Evolutionary conservation across 2,888 invertebrate genomes (phyloP), one percentile per base, ranked within the genome.

Genomic region (Drymonia ruficornis): DNA sequence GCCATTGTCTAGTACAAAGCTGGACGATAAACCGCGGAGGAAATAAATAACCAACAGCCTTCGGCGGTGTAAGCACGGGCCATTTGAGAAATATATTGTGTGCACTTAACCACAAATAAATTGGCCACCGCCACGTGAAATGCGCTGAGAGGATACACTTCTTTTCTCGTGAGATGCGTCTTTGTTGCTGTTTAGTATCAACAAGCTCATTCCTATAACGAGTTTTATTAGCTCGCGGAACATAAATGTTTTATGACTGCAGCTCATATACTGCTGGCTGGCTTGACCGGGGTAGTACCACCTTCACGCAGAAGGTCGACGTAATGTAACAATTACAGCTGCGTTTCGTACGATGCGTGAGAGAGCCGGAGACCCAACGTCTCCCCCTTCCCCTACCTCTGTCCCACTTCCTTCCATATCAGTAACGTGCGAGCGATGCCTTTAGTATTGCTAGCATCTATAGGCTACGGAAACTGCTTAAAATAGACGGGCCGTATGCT

Each of bases 61-160:
- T 84, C 83, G 84, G 81, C 80, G 84, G 79, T 81, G 82, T 86
- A 85, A 87, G 89, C 84, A 84, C 85, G 87, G 87, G 80, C 89
- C 89, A 90, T 92, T 91, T 87, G 85, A 88, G 89, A 89, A 91
- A 91, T 90, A 88, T 92, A 91, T 90, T 81, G 91, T 85, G 87
- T 86, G 89, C 89, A 90, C 89, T 91, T 91, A 90, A 89, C 89
- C 88, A 84, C 89, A 87, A 89, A 91, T 92, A 91, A 90, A 90
- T 91, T 89, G 89, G 86, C 80, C 78, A 74, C 78, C 78, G 79
- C 84, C 83, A 83, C 84, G 86, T 84, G 85, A 85, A 81, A 78
- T 73, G 78, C 76, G 72, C 74, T 63, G 76, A 78, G 80, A 69
- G 71, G 72, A 63, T 64, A 63, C 74, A 72, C 70, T 79, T 69